Percentiles rank a stretch among this genome's conserved stretches.
Evolutionary conservation across 2,888 invertebrate species (phyloP).

Genomic region (Bibio marci): DNA sequence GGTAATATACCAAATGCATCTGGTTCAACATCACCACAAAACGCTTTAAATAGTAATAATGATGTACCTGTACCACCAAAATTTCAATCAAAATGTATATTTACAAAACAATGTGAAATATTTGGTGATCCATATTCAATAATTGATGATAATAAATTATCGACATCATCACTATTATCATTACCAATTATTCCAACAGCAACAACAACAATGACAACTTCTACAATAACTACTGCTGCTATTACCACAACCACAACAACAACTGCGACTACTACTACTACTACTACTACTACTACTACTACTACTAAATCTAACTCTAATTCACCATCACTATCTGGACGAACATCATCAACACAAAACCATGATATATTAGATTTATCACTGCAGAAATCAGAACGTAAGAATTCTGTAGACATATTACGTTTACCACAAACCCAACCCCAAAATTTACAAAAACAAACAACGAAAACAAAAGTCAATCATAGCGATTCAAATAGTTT

Average conservation of each 20-base stretch:
- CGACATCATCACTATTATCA: slow-evolving; percentile 1
- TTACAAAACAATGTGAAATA: slow-evolving; percentile 9
- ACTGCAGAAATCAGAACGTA: background rate
- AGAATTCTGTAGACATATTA: slow-evolving; percentile 1
- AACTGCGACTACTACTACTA: background rate
- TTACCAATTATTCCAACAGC: slow-evolving; percentile 2
- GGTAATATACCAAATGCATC: background rate
- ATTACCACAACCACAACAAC: too few relatives aligned
- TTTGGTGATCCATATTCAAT: slow-evolving; percentile 14
- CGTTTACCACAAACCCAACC: slow-evolving; percentile 2
- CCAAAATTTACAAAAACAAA: background rate
- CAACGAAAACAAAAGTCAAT: slow-evolving; percentile 2
- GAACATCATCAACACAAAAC: background rate
- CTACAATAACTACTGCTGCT: background rate
- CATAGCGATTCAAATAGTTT: slow-evolving; percentile 6
- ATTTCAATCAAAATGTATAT: slow-evolving; percentile 10
- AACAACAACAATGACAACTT: background rate
- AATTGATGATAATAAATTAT: slow-evolving; percentile 7
- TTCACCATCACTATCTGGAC: too few relatives aligned
- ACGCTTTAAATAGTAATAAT: background rate
- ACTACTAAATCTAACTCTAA: too few relatives aligned
- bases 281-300: too few relatives aligned
- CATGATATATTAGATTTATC: slow-evolving; percentile 2
- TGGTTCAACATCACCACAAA: background rate
- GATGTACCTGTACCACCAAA: slow-evolving; percentile 2